These are phyloP conservation scores for Tachystola acroxantha DNA, from an alignment of 2,888 invertebrate species.

Conservation along the genomic window DNA sequence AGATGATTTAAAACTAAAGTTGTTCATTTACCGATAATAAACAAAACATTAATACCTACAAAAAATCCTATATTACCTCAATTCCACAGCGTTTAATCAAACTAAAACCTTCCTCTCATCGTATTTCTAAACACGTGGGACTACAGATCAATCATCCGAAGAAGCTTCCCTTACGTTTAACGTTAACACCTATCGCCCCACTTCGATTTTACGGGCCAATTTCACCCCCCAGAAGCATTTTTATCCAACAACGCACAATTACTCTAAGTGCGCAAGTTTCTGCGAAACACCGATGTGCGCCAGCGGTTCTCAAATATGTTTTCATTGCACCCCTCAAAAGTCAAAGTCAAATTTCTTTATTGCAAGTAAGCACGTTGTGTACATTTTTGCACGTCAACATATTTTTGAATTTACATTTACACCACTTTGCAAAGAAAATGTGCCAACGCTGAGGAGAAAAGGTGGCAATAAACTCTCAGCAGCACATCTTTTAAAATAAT, in stretches of 20 bases:
- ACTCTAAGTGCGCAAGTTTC: slow-evolving; percentile 51
- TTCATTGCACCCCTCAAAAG: background rate
- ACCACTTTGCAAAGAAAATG: too few relatives aligned
- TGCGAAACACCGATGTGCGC: slow-evolving; percentile 22
- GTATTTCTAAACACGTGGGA: slow-evolving; percentile 7
- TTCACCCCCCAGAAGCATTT: slow-evolving; percentile 25
- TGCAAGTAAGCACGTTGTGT: too few relatives aligned
- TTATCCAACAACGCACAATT: slow-evolving; percentile 44
- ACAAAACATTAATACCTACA: too few relatives aligned
- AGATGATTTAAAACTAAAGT: too few relatives aligned
- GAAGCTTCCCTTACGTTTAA: slow-evolving; percentile 5
- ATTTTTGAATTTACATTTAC: too few relatives aligned
- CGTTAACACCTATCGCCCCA: slow-evolving; percentile 13
- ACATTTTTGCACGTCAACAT: too few relatives aligned
- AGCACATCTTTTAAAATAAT: too few relatives aligned
- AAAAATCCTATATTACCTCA: too few relatives aligned
- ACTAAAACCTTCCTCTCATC: slow-evolving; percentile 28
- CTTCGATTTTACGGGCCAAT: slow-evolving; percentile 32
- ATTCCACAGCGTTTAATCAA: slow-evolving; percentile 33
- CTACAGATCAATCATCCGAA: slow-evolving; percentile 42
- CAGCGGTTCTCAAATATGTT: slow-evolving; percentile 5
- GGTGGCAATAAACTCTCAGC: too few relatives aligned
- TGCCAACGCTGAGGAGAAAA: too few relatives aligned
- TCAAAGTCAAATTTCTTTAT: too few relatives aligned
- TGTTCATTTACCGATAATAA: too few relatives aligned